Evolutionary conservation across 2,888 invertebrate genomes (phyloP).

Genomic region (Habrosyne pyritoides): DNA sequence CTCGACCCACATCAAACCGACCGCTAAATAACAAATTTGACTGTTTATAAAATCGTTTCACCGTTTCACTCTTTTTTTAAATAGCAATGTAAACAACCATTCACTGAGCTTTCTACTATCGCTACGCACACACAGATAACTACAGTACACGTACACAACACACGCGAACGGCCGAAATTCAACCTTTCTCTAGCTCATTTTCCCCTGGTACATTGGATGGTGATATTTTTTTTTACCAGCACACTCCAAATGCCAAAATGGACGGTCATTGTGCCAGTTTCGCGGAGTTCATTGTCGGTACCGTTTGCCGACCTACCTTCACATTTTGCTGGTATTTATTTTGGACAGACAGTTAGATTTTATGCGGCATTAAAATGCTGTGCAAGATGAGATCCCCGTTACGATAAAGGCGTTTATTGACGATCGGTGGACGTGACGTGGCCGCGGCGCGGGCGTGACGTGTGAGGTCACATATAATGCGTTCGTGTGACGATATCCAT

Average conservation of each 20-base stretch:
- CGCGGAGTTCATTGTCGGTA: constrained; percentile 66
- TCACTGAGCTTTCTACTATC: constrained; percentile 60
- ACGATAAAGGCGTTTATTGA: constrained; percentile 56
- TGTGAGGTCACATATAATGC: background rate
- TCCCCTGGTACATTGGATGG: constrained; percentile 67
- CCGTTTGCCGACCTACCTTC: constrained; percentile 81
- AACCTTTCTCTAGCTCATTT: constrained; percentile 73
- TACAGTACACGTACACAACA: constrained; percentile 50
- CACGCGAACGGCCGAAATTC: constrained; percentile 38
- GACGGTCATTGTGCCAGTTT: constrained; percentile 70
- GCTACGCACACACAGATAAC: constrained; percentile 38
- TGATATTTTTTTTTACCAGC: constrained; percentile 67
- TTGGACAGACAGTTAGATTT: constrained; percentile 76
- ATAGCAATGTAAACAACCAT: constrained; percentile 56
- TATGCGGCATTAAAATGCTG: constrained; percentile 73
- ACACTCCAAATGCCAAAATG: constrained; percentile 58
- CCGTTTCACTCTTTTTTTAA: constrained; percentile 52
- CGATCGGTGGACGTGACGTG: constrained; percentile 37
- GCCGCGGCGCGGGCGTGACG: constrained; percentile 25
- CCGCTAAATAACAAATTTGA: constrained; percentile 40
- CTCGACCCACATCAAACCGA: constrained; percentile 36
- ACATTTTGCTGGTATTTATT: constrained; percentile 72
- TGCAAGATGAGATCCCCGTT: constrained; percentile 59
- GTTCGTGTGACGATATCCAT: background rate
- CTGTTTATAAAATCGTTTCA: constrained; percentile 46